These are phyloP conservation scores for Zeus faber DNA, from an alignment of 2,113 vertebrate genomes.

Conservation along the genomic window DNA sequence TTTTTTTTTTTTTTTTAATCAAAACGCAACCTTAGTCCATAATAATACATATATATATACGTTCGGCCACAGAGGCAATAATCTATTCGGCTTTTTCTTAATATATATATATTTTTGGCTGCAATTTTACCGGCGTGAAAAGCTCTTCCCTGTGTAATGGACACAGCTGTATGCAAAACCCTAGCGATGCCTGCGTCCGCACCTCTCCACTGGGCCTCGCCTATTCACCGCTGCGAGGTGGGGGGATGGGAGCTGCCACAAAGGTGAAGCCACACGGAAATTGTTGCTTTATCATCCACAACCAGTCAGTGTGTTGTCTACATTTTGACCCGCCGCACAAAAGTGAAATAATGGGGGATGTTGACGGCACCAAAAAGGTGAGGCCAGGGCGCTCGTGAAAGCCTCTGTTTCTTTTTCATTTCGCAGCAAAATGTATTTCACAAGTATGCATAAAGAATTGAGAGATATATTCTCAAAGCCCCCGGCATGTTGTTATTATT, in stretches of 20 bases:
- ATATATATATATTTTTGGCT: too few species aligned
- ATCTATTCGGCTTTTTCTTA: too few species aligned
- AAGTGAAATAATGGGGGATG: background rate
- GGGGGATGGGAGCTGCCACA: conserved; percentile 53
- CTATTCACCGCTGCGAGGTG: conserved; percentile 29
- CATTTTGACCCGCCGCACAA: background rate
- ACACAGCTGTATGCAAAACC: conserved; percentile 66
- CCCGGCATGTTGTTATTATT: background rate
- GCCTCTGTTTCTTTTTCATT: too few species aligned
- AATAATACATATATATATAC: too few species aligned
- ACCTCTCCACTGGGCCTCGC: conserved; percentile 53
- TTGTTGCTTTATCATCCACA: conserved; percentile 15
- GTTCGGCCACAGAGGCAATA: too few species aligned
- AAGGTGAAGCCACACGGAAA: conserved; percentile 38
- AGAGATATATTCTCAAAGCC: background rate
- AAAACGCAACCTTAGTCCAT: too few species aligned
- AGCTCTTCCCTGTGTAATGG: too few species aligned
- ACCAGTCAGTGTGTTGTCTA: background rate
- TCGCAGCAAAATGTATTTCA: too few species aligned
- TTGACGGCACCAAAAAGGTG: too few species aligned
- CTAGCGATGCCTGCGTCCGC: conserved; percentile 54
- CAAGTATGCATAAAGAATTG: background rate
- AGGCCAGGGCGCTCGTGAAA: too few species aligned
- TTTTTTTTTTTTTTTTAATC: too few species aligned
- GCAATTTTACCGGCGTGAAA: too few species aligned